These are phyloP conservation scores for Penaeus japonicus DNA, from an alignment of 1,140 invertebrate genomes.

Conservation along the genomic window DNA sequence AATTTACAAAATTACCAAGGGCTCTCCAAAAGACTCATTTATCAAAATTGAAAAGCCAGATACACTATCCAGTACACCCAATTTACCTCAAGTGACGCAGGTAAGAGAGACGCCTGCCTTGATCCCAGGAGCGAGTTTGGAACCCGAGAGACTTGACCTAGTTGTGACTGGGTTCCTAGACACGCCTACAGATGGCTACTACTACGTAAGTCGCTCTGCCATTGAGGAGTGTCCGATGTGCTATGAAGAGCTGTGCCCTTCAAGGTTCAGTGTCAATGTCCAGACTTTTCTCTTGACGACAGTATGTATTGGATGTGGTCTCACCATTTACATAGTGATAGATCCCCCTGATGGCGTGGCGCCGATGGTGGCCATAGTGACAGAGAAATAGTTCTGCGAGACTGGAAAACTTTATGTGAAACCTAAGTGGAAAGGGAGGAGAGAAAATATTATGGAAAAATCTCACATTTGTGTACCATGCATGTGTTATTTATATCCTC, in stretches of 20 bases:
- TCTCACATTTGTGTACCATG: too few species aligned
- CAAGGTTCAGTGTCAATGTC: not conserved
- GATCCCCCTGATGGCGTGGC: not conserved
- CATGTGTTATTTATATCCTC: too few species aligned
- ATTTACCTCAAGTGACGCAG: too few species aligned
- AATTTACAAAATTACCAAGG: too few species aligned
- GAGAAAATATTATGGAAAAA: too few species aligned
- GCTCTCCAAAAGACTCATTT: too few species aligned
- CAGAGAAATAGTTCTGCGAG: not conserved
- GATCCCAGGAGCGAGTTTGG: too few species aligned
- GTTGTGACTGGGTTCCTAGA: not conserved
- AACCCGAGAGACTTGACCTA: too few species aligned
- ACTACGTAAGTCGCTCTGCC: not conserved
- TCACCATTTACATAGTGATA: not conserved
- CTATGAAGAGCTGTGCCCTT: not conserved
- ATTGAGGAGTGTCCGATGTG: not conserved
- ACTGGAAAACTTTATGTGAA: not conserved
- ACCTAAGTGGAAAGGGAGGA: not conserved
- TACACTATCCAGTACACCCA: too few species aligned
- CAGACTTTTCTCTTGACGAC: not conserved
- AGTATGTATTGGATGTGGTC: not conserved
- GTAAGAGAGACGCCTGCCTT: too few species aligned
- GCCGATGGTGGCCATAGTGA: not conserved
- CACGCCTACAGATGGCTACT: not conserved
- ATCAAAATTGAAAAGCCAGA: too few species aligned